Evolutionary conservation across 1,140 invertebrate species (phyloP).

Genomic region (Mizuhopecten yessoensis): DNA sequence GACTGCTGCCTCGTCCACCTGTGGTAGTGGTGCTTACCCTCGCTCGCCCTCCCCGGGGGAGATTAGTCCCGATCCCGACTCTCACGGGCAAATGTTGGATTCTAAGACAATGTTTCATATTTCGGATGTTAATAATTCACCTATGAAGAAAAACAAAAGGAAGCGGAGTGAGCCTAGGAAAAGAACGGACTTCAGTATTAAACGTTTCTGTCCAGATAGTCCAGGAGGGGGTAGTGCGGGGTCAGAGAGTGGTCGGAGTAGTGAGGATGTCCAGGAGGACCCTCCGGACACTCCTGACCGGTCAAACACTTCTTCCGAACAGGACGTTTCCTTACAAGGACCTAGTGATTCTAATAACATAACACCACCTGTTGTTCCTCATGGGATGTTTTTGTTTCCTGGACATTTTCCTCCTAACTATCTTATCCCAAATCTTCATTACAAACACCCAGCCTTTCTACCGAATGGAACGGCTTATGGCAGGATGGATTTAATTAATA

Average conservation of each 20-base stretch:
- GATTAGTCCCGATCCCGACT: constrained; percentile 32
- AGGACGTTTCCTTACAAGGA: constrained; percentile 46
- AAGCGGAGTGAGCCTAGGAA: constrained; percentile 89
- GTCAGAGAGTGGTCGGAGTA: constrained; percentile 73
- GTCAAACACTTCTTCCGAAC: constrained; percentile 50
- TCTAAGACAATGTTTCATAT: constrained; percentile 52
- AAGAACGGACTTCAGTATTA: constrained; percentile 80
- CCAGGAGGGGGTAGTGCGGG: constrained; percentile 78
- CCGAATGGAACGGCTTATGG: constrained; percentile 43
- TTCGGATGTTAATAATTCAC: constrained; percentile 58
- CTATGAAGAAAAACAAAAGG: constrained; percentile 86
- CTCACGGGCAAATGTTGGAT: constrained; percentile 54
- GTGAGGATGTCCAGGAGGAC: constrained; percentile 55
- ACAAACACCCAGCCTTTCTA: constrained; percentile 59
- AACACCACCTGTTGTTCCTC: constrained; percentile 57
- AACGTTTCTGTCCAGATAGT: constrained; percentile 80
- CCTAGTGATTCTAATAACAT: constrained; percentile 58
- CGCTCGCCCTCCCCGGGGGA: constrained; percentile 59
- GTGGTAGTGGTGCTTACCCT: constrained; percentile 12
- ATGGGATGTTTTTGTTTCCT: constrained; percentile 61
- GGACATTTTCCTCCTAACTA: constrained; percentile 62
- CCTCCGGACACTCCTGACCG: constrained; percentile 60
- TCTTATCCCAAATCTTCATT: constrained; percentile 59
- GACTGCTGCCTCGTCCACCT: constrained; percentile 30
- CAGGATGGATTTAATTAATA: constrained; percentile 59